Conservation (phyloP, 2,113 vertebrate species). For the Acrocephalus kingi region DNA sequence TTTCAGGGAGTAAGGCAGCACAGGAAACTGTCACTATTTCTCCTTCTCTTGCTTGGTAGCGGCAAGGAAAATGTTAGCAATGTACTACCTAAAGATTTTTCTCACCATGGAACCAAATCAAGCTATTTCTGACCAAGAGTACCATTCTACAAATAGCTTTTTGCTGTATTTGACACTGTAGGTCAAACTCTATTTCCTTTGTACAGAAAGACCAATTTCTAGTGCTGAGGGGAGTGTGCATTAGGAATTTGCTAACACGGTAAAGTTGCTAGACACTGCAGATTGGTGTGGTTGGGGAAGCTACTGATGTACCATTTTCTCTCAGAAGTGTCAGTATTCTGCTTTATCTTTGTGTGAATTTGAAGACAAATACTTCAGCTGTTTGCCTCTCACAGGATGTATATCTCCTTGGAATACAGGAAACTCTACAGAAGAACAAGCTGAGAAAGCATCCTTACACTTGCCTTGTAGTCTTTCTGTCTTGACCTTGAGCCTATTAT, state of each 20-base stretch:
- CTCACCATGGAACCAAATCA: neutral
- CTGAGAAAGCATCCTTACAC: neutral
- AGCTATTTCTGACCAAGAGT: neutral
- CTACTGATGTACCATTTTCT: neutral
- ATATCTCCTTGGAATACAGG: neutral
- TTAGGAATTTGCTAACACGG: neutral
- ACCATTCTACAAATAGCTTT: neutral
- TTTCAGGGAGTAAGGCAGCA: neutral
- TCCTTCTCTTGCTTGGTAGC: neutral
- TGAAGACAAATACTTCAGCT: neutral
- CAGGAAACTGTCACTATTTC: neutral
- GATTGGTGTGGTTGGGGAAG: neutral
- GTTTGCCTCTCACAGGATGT: neutral
- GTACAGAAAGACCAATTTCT: neutral
- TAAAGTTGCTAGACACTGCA: neutral
- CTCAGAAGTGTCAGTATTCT: neutral
- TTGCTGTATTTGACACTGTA: neutral
- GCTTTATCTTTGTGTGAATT: neutral
- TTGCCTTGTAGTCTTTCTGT: neutral
- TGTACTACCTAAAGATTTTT: neutral
- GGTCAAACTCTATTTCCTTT: neutral
- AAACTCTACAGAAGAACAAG: neutral
- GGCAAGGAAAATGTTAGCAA: neutral
- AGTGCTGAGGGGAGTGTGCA: neutral
- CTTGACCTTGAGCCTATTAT: conserved; percentile 39